Base-by-base conservation (phyloP, 2,113 vertebrate species). In the Microcebus ravelobensis region DNA sequence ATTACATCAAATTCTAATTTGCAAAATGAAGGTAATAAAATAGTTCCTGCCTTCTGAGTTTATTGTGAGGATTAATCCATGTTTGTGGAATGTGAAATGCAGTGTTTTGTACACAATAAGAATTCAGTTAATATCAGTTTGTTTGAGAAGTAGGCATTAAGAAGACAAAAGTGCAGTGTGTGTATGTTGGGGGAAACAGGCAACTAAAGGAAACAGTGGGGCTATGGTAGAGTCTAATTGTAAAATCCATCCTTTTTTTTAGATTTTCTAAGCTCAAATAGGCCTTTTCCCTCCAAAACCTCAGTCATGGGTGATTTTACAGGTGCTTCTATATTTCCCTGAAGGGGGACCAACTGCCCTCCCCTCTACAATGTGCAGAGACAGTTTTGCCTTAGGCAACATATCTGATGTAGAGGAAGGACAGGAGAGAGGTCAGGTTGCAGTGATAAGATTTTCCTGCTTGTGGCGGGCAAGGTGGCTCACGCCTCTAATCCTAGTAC, bases 211-310 rank as follows among this genome's bases (percentile, higher is more conserved):
- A 74, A 89, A 71, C 17, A 45, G n/a, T 31, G 59, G 77, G 45
- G 48, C 48, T 67, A 6, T 48, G 61, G 48, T 45, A 36, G 65
- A 70, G 39, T 81, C 61, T 59, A 29, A 95, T 2, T 93, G 65
- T 88, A 70, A 94, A 95, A 91, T 84, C 42, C 20, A 84, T 59
- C 71, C 68, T 42, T 73, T 21, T 87, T 71, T 93, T 81, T 52
- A 52, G 65, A 91, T 79, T 59, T 61, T 39, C 71, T 92, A 39
- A 92, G 87, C 13, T 77, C 9, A 82, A 14, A 21, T 21, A 81
- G 50, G 29, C 39, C 57, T 68, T 94, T 92, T 81, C 52, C 39
- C n/a, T 81, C 27, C 2, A 48, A 81, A 20, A 67, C 34, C 70
- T 93, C 34, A 73, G 17, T 93, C 34, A 18, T n/a, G 42, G 59